Conservation (phyloP, 2,888 invertebrate genomes). For the Chromoteleia sp. region DNA sequence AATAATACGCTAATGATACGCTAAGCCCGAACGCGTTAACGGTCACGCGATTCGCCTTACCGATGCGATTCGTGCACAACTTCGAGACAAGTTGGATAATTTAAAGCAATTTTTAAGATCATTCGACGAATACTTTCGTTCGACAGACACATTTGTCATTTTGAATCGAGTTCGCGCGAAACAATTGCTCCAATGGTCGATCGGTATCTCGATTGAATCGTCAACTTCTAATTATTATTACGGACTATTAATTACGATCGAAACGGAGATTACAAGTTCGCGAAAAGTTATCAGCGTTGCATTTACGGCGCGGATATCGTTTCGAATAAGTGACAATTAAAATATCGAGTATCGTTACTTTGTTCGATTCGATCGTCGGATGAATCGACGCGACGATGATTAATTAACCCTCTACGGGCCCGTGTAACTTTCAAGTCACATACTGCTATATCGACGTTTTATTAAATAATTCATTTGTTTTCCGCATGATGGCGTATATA, state of each 20-base stretch:
- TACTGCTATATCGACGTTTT: too few species aligned
- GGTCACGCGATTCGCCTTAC: slow-evolving; percentile 52
- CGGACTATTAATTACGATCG: background rate
- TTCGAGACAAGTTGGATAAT: slow-evolving; percentile 33
- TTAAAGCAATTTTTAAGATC: slow-evolving; percentile 11
- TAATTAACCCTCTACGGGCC: too few species aligned
- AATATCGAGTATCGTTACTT: too few species aligned
- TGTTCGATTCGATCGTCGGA: too few species aligned
- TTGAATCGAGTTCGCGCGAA: background rate
- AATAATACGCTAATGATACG: slow-evolving; percentile 21
- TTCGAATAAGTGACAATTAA: too few species aligned
- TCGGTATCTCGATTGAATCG: slow-evolving; percentile 6
- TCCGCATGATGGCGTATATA: too few species aligned
- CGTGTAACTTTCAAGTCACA: too few species aligned
- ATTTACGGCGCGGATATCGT: too few species aligned
- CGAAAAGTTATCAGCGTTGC: too few species aligned
- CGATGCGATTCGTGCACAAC: slow-evolving; percentile 39
- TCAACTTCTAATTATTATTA: background rate
- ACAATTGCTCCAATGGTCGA: slow-evolving; percentile 7
- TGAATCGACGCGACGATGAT: too few species aligned
- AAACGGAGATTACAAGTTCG: background rate
- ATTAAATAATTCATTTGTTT: too few species aligned
- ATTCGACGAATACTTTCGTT: slow-evolving; percentile 8
- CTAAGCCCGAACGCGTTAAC: slow-evolving; percentile 53
- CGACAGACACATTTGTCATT: slow-evolving; percentile 33